These are phyloP conservation scores for Alligator sinensis DNA, from an alignment of 2,113 vertebrate species.

Conservation along the genomic window DNA sequence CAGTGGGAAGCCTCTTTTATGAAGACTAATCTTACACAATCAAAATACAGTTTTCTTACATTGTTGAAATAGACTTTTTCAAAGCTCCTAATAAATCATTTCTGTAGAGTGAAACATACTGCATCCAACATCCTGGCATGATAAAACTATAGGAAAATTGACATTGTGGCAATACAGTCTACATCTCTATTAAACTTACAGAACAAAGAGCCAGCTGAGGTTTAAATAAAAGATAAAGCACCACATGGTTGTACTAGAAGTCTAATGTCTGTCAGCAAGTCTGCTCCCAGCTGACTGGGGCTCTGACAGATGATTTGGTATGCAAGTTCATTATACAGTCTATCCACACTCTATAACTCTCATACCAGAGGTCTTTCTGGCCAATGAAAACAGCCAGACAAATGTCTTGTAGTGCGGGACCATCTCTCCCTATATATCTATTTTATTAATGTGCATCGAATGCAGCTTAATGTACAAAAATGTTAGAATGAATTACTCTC, in stretches of 20 bases:
- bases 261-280: conserved; percentile 15
- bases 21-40: neutral
- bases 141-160: conserved; percentile 21
- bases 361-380: neutral
- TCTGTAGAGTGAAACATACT: neutral
- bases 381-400: conserved; percentile 28
- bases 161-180: neutral
- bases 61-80: neutral
- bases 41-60: neutral
- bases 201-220: conserved; percentile 27
- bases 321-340: conserved; percentile 31
- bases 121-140: neutral
- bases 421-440: neutral
- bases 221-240: conserved; percentile 56
- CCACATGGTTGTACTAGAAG: neutral
- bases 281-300: conserved; percentile 14
- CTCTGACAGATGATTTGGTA: neutral
- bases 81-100: neutral
- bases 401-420: neutral
- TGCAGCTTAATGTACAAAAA: rapidly evolving
- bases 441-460: conserved; percentile 8
- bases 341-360: neutral
- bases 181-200: conserved; percentile 51
- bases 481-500: neutral
- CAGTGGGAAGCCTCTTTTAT: neutral